Evolutionary conservation across 2,797 vertebrate genomes (phyloP), one percentile per base, ranked within the genome.

Genomic region (Glyptemys insculpta): DNA sequence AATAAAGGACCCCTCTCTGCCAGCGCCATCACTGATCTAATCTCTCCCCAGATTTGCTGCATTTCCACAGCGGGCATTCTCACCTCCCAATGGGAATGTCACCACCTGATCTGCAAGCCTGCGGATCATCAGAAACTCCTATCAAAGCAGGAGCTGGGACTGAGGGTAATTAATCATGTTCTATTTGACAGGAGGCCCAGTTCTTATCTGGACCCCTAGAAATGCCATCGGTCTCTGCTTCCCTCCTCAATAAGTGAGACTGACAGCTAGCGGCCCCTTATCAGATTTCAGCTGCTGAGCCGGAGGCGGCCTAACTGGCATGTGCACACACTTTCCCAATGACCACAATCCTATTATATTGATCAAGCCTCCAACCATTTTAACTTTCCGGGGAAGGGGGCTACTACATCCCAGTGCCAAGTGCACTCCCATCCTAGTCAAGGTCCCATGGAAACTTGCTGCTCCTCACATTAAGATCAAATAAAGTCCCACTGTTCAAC

Each of bases 161-260:
- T 89, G 81, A 97, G 88, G 93, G 97, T 87, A 94, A 98, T 98
- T 97, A 96, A 98, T 98, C 98, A 98, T 72, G 84, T 65, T 97
- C 86, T 79, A 90, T 92, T 94, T 98, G 98, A 98, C 98, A 97
- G 94, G 96, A 96, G 97, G 95, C 95, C 97, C 92, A 53, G 81
- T 95, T 90, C 98, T 98, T 98, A 98, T 98, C 98, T 95, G 97
- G 81, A 95, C 97, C 97, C 97, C 92, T 95, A 96, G 50, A 98
- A 98, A 97, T 96, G 1, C 97, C 78, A 25, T 82, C 91, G 57
- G 93, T 96, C 93, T 96, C 92, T 74, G 96, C 95, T 96, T 97
- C 97, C 97, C 97, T 97, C 89, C 90, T 94, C 95, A 90, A 52
- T 95, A 95, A 97, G 92, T 3, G 83, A 97, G 96, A 93, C 94